phyloP scores from a whole-genome alignment of 2,888 invertebrate genomes.

The Melanostoma mellinum region DNA sequence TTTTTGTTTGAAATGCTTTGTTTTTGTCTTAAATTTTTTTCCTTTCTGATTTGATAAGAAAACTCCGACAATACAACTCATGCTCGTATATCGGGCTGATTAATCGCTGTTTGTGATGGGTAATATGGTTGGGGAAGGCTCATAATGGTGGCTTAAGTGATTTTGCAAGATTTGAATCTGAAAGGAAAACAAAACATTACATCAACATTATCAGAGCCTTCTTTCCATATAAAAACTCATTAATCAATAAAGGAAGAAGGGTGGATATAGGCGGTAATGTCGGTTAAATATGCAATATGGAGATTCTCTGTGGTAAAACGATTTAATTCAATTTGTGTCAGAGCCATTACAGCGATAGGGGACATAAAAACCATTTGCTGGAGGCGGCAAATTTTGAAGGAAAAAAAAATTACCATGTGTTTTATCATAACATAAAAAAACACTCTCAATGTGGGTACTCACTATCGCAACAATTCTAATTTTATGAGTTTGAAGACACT shows the following conservation, averaged over 20 bases:
- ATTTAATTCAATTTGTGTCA: background rate
- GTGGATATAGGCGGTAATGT: background rate
- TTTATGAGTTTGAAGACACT: too few species aligned
- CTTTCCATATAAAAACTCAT: constrained; percentile 6
- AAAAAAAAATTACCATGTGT: too few species aligned
- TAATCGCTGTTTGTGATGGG: constrained; percentile 22
- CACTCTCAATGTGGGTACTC: too few species aligned
- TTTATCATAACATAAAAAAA: too few species aligned
- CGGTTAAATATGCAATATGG: background rate
- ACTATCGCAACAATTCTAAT: too few species aligned
- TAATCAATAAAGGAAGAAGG: constrained; percentile 16
- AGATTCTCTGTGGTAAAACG: background rate
- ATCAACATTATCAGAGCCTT: constrained; percentile 3
- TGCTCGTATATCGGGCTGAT: constrained; percentile 5
- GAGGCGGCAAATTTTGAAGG: too few species aligned
- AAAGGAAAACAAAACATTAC: constrained; percentile 17
- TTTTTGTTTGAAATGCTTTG: background rate
- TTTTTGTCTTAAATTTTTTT: too few species aligned
- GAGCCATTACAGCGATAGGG: background rate
- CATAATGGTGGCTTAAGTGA: constrained; percentile 39
- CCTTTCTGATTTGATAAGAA: background rate
- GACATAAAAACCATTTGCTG: too few species aligned
- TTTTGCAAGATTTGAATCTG: constrained; percentile 36
- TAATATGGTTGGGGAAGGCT: background rate
- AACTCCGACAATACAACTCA: background rate